These are phyloP conservation scores for Germaria angustata DNA, from an alignment of 2,888 invertebrate genomes.

Conservation along the genomic window DNA sequence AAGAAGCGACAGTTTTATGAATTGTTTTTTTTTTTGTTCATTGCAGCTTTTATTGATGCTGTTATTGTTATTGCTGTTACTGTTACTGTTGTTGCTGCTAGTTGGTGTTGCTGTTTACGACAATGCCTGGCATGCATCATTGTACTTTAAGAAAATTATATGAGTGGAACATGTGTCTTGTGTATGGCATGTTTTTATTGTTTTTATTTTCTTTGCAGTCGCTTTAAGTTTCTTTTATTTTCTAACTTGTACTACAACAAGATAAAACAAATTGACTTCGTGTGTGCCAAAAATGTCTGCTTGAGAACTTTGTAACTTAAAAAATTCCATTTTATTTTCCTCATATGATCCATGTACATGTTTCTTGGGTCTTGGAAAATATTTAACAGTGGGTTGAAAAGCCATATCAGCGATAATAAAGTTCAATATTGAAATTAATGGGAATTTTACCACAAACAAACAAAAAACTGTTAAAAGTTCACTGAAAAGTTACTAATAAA, in stretches of 20 bases:
- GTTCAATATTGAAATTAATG: no score
- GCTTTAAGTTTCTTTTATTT: slow-evolving; percentile 15
- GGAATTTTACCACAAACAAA: no score
- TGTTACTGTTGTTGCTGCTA: slow-evolving; percentile 10
- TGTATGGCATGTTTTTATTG: slow-evolving; percentile 9
- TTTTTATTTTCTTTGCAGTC: neutral
- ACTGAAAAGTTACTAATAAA: no score
- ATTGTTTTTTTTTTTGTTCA: neutral
- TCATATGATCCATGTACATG: neutral
- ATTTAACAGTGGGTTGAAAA: neutral
- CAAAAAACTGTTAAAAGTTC: no score
- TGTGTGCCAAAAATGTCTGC: slow-evolving; percentile 77
- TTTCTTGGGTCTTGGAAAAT: neutral
- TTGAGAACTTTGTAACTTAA: slow-evolving; percentile 63
- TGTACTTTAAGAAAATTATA: slow-evolving; percentile 6
- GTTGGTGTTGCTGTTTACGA: slow-evolving; percentile 52
- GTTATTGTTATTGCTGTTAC: neutral
- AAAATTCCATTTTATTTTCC: neutral
- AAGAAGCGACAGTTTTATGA: neutral
- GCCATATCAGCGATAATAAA: no score
- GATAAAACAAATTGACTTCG: slow-evolving; percentile 79
- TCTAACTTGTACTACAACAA: slow-evolving; percentile 74
- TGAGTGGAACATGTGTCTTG: slow-evolving; percentile 49
- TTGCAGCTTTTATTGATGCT: neutral
- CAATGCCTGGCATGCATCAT: slow-evolving; percentile 47